A percentile compares a stretch with the other conserved stretches of the same genome.
Conservation (phyloP, 2,797 vertebrate genomes). For the Bovichtus diacanthus region DNA sequence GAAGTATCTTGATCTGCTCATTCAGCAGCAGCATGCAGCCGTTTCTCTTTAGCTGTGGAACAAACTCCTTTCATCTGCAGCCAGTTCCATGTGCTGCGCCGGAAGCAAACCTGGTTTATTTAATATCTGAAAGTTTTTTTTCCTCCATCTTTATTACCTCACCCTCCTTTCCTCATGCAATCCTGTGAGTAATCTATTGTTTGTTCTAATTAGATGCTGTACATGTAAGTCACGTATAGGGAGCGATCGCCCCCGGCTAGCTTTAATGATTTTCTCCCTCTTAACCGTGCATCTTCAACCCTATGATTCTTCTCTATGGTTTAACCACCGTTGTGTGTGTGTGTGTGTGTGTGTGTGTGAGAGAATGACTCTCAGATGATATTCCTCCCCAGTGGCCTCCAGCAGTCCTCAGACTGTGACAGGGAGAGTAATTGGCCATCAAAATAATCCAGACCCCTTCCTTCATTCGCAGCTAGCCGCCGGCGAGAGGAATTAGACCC, state of each 20-base stretch:
- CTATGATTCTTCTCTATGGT: conserved; percentile 29
- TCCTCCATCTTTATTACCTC: conserved; percentile 3
- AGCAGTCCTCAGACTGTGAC: conserved; percentile 71
- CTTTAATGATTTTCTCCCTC: conserved; percentile 59
- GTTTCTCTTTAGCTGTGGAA: conserved; percentile 3
- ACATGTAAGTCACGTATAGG: conserved; percentile 46
- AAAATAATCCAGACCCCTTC: conserved; percentile 78
- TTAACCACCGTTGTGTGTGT: conserved; percentile 43
- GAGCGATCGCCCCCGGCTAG: conserved; percentile 23
- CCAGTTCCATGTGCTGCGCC: conserved; percentile 15
- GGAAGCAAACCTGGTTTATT: conserved; percentile 34
- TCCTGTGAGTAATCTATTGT: conserved; percentile 51
- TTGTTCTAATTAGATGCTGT: conserved; percentile 51
- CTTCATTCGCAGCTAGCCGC: conserved; percentile 57
- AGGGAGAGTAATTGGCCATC: conserved; percentile 81
- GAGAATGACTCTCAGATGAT: conserved; percentile 50
- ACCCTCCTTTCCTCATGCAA: not conserved
- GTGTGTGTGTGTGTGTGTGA: conserved; percentile 27
- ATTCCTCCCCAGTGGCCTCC: conserved; percentile 56
- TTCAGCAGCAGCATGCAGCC: not conserved
- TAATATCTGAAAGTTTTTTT: conserved; percentile 20
- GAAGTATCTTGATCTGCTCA: not conserved
- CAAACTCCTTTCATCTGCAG: conserved; percentile 25
- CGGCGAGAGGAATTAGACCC: conserved; percentile 66
- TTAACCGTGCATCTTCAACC: conserved; percentile 33